Evolutionary conservation across 2,113 vertebrate genomes (phyloP).

Genomic region (Synodontis membranacea): DNA sequence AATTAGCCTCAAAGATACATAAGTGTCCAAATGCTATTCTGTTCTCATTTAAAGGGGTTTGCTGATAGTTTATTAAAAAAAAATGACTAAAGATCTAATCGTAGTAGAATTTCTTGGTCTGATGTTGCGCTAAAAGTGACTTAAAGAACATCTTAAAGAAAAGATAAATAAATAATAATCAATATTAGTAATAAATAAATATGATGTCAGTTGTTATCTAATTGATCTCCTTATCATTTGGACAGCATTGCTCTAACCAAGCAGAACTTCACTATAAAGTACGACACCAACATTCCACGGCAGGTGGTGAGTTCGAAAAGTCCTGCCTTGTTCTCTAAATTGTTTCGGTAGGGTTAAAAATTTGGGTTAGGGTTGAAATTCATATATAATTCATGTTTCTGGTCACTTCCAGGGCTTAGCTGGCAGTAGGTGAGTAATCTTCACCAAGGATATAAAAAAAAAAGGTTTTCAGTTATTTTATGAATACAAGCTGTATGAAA

Average conservation of each 20-base stretch:
- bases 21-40: neutral
- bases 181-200: too few species aligned
- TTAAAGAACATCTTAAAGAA: neutral
- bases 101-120: neutral
- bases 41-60: neutral
- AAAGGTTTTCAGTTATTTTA: neutral
- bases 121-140: neutral
- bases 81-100: neutral
- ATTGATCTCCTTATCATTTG: conserved; percentile 5
- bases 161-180: neutral
- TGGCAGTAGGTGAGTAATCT: conserved; percentile 76
- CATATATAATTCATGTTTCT: conserved; percentile 40
- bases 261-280: conserved; percentile 82
- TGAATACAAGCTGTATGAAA: neutral
- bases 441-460: neutral
- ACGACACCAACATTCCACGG: conserved; percentile 82
- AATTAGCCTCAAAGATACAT: neutral
- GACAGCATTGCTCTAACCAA: conserved; percentile 79
- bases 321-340: neutral
- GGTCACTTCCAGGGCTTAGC: conserved; percentile 73
- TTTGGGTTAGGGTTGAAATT: too few species aligned
- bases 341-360: too few species aligned
- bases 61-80: neutral
- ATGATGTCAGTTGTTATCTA: too few species aligned
- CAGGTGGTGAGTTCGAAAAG: conserved; percentile 74